Evolutionary conservation across 2,888 invertebrate species (phyloP).

Genomic region (Drosophila anomalata): DNA sequence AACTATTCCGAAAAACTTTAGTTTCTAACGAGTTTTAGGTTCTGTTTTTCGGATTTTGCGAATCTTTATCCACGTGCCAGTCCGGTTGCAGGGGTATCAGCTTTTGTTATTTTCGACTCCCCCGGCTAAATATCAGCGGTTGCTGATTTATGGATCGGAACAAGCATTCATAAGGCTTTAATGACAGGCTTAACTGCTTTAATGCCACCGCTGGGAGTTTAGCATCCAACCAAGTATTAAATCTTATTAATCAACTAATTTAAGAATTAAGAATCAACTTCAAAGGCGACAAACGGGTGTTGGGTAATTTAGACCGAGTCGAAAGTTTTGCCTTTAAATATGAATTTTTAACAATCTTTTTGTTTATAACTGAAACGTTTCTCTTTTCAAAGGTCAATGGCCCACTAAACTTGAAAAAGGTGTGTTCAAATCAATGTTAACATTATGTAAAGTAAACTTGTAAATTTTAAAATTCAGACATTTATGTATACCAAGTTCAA

Average conservation of each 20-base stretch:
- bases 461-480: too few species aligned
- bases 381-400: conserved; percentile 33
- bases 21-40: conserved; percentile 4
- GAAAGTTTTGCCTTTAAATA: conserved; percentile 31
- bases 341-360: neutral
- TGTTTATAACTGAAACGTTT: neutral
- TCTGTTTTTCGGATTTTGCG: neutral
- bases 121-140: conserved; percentile 13
- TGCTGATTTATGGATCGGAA: conserved; percentile 40
- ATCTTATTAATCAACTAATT: conserved; percentile 36
- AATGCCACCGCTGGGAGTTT: conserved; percentile 39
- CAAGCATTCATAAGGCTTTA: conserved; percentile 39
- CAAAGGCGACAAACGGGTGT: conserved; percentile 19
- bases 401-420: conserved; percentile 16
- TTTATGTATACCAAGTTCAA: too few species aligned
- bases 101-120: neutral
- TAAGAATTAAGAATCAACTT: conserved; percentile 9
- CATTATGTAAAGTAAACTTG: conserved; percentile 22
- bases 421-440: conserved; percentile 6
- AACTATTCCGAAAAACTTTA: conserved; percentile 29
- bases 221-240: conserved; percentile 34
- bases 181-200: conserved; percentile 35
- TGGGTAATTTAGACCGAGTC: conserved; percentile 27
- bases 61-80: conserved; percentile 36
- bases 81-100: conserved; percentile 25